Conservation (phyloP, 2,113 vertebrate genomes). For the Delphinapterus leucas region DNA sequence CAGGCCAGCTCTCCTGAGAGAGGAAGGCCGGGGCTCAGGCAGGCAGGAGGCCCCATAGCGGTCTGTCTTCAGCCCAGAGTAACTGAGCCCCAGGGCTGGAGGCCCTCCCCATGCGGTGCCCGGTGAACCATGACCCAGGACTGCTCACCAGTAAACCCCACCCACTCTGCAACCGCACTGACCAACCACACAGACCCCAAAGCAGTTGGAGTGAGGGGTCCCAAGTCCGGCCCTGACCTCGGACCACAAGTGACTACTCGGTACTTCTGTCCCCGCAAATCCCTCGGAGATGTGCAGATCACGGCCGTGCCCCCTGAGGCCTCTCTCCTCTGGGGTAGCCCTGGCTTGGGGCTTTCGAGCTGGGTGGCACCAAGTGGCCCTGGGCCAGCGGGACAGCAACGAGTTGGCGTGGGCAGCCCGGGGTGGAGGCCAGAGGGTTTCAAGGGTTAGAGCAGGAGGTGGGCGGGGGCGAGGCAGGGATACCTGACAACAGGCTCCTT, state of each 20-base stretch:
- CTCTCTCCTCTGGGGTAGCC: too few relatives aligned
- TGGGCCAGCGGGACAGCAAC: not conserved
- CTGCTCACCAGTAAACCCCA: not conserved
- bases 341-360: not conserved
- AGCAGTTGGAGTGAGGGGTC: not conserved
- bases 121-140: not conserved
- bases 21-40: not conserved
- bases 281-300: not conserved
- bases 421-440: too few relatives aligned
- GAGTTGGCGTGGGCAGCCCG: not conserved
- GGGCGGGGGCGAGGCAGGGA: not conserved
- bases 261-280: not conserved
- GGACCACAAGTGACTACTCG: too few relatives aligned
- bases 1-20: not conserved
- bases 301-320: not conserved
- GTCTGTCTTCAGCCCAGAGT: not conserved
- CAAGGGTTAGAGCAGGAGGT: not conserved
- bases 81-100: not conserved
- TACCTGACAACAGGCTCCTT: conserved; percentile 88
- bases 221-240: not conserved
- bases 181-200: accelerated
- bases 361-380: not conserved
- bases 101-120: not conserved
- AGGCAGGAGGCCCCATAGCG: not conserved
- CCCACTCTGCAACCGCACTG: not conserved